Evolutionary conservation across 23 tunicate species (phyloP).

Genomic region (Oikopleura albicans): DNA sequence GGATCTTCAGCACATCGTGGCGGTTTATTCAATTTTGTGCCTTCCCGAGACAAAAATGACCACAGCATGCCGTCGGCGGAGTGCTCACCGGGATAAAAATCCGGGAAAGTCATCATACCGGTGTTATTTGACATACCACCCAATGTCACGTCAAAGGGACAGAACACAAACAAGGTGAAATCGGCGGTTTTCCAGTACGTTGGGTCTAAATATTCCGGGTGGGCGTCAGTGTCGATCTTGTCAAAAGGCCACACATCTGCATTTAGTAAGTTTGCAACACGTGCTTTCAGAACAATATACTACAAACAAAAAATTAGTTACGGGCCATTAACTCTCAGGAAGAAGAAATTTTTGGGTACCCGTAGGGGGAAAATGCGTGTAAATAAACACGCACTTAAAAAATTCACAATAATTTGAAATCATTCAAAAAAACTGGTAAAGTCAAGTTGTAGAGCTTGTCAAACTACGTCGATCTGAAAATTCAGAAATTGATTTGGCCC

Average conservation of each 20-base stretch:
- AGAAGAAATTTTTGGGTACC: no score
- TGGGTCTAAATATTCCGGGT: background rate
- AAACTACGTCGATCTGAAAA: no score
- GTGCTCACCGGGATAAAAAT: background rate
- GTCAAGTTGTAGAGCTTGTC: no score
- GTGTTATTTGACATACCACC: background rate
- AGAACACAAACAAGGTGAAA: background rate
- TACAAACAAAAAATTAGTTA: background rate
- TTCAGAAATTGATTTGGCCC: no score
- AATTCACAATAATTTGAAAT: no score
- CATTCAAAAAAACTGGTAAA: no score
- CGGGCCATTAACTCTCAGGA: no score
- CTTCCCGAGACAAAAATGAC: background rate
- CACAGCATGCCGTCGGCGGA: background rate
- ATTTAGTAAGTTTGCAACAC: background rate
- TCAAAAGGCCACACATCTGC: background rate
- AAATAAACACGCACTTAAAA: no score
- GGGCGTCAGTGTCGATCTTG: background rate
- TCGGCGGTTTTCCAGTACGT: slow-evolving; percentile 12
- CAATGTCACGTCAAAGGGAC: background rate
- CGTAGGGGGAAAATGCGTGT: no score
- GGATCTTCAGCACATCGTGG: no score
- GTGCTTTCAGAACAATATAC: background rate
- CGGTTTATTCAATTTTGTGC: background rate
- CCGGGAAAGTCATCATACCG: background rate